Percentiles rank a stretch among this genome's conserved stretches.
Evolutionary conservation across 1,140 invertebrate genomes (phyloP).

Genomic region (Hydropsyche tenuis): DNA sequence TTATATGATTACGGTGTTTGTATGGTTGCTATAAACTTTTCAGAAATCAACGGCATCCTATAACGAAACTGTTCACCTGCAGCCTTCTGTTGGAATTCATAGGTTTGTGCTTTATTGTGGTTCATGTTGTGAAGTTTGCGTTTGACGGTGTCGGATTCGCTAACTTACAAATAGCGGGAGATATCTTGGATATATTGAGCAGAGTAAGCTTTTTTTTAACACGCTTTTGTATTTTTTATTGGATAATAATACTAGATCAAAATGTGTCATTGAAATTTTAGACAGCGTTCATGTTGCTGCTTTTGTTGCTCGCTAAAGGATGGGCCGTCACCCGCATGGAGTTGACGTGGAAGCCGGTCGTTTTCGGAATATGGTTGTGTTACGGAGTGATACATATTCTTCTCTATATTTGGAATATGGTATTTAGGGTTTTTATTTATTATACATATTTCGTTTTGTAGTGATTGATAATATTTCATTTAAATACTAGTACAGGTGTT

Average conservation of each 20-base stretch:
- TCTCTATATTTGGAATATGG: slow-evolving; percentile 95
- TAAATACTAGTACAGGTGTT: no score
- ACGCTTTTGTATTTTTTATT: background rate
- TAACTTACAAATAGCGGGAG: slow-evolving; percentile 81
- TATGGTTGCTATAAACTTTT: slow-evolving; percentile 49
- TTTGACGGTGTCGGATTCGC: slow-evolving; percentile 86
- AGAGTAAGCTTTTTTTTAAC: slow-evolving; percentile 67
- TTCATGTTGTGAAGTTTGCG: slow-evolving; percentile 90
- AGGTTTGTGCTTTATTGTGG: slow-evolving; percentile 83
- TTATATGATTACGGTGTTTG: background rate
- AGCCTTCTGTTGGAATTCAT: slow-evolving; percentile 86
- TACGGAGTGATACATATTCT: slow-evolving; percentile 91
- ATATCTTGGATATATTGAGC: slow-evolving; percentile 90
- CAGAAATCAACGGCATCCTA: slow-evolving; percentile 83
- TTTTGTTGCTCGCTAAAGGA: slow-evolving; percentile 92
- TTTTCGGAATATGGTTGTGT: slow-evolving; percentile 90
- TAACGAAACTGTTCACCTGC: slow-evolving; percentile 89
- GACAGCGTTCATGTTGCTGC: slow-evolving; percentile 93
- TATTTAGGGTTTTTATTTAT: slow-evolving; percentile 56
- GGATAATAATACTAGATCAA: slow-evolving; percentile 30
- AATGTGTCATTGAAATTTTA: slow-evolving; percentile 60
- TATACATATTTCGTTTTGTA: background rate
- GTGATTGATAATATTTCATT: no score
- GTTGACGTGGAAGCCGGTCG: slow-evolving; percentile 81
- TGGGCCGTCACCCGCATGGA: slow-evolving; percentile 94